Evolutionary conservation across 2,888 invertebrate genomes (phyloP).

Genomic region (Drosophila prostipennis): DNA sequence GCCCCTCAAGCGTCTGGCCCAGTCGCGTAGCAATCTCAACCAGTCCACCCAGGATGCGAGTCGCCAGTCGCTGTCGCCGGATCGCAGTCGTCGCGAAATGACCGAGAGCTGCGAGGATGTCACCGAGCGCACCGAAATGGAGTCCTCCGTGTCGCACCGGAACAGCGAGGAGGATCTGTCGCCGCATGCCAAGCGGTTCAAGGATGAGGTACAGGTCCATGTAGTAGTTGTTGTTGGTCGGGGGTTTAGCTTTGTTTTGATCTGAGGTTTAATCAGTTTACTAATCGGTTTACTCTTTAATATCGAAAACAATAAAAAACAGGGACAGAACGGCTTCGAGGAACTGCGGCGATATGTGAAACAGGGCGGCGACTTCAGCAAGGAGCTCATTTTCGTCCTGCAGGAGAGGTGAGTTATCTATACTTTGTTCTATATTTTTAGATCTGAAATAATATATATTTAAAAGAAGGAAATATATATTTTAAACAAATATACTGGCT

Average conservation of each 20-base stretch:
- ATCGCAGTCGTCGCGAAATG: slow-evolving; percentile 45
- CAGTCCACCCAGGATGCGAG: slow-evolving; percentile 49
- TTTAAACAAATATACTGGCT: too few species aligned
- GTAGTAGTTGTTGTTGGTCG: slow-evolving; percentile 9
- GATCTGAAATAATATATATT: too few species aligned
- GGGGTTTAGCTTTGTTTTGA: background rate
- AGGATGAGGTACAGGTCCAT: slow-evolving; percentile 73
- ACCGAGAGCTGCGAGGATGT: slow-evolving; percentile 71
- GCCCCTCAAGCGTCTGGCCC: slow-evolving; percentile 80
- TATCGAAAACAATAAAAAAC: slow-evolving; percentile 82
- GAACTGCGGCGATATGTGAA: slow-evolving; percentile 96
- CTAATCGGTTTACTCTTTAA: background rate
- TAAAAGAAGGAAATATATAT: too few species aligned
- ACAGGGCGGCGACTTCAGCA: slow-evolving; percentile 97
- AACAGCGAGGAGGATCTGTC: slow-evolving; percentile 75
- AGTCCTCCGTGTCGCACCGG: slow-evolving; percentile 70
- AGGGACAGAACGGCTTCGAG: slow-evolving; percentile 97
- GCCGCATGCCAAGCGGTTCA: slow-evolving; percentile 72
- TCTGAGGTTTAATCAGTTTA: background rate
- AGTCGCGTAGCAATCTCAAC: slow-evolving; percentile 72
- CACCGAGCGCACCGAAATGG: slow-evolving; percentile 64
- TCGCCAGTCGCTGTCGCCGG: slow-evolving; percentile 60
- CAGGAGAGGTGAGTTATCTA: slow-evolving; percentile 91
- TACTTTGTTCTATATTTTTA: too few species aligned
- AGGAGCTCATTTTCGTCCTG: slow-evolving; percentile 93